Conservation (phyloP, 2,797 vertebrate genomes). For the Phrynocephalus vlangalii region DNA sequence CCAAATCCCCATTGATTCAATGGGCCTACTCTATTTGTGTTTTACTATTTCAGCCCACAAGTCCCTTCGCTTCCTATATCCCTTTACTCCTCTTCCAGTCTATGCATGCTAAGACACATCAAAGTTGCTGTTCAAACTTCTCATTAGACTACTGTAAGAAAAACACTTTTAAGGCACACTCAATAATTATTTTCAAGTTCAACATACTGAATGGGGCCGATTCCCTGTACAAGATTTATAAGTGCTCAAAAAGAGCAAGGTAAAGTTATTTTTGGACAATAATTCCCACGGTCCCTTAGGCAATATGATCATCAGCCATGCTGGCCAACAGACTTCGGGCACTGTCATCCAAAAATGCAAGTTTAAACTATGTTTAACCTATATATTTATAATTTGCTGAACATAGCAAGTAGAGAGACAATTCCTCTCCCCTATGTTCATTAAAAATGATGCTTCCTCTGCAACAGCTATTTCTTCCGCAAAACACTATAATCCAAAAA, state of each 20-base stretch:
- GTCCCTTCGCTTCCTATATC: background rate
- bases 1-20: no score
- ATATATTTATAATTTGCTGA: conserved; percentile 24
- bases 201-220: background rate
- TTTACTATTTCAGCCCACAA: background rate
- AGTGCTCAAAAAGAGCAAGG: no score
- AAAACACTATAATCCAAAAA: background rate
- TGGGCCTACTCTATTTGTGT: no score
- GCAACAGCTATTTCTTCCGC: conserved; percentile 22
- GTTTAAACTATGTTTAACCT: background rate
- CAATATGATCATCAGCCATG: background rate
- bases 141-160: background rate
- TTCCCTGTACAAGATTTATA: background rate
- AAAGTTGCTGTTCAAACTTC: background rate
- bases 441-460: conserved; percentile 18
- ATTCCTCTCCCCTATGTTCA: conserved; percentile 31
- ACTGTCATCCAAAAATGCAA: background rate
- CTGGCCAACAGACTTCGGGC: background rate
- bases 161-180: background rate
- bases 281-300: no score
- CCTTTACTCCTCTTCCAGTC: background rate
- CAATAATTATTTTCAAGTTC: background rate
- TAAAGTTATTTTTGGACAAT: no score
- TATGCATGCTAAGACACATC: background rate
- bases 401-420: conserved; percentile 39